These are phyloP conservation scores for Galleria mellonella DNA, from an alignment of 1,140 invertebrate species.

Conservation along the genomic window DNA sequence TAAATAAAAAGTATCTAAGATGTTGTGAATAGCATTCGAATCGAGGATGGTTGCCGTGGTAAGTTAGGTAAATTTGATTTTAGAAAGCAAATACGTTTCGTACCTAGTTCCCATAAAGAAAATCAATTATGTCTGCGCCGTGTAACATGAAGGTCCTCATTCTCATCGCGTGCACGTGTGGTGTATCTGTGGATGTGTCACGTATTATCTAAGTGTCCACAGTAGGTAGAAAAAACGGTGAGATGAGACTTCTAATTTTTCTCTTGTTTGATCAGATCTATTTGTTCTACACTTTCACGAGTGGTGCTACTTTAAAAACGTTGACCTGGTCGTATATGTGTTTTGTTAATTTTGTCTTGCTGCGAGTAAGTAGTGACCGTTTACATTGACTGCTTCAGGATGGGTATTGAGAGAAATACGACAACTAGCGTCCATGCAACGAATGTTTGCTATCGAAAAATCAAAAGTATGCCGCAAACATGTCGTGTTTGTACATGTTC, in stretches of 20 bases:
- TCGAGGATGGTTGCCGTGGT: no score
- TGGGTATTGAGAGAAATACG: conserved; percentile 4
- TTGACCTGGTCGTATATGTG: conserved; percentile 39
- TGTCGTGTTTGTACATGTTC: conserved; percentile 27
- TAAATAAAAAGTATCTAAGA: no score
- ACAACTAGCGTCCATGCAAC: background rate
- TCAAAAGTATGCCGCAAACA: conserved; percentile 38
- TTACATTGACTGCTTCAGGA: conserved; percentile 9
- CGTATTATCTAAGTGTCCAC: no score
- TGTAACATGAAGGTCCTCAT: no score
- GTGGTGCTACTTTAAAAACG: conserved; percentile 50
- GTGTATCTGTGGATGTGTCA: no score
- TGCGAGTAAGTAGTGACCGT: conserved; percentile 15
- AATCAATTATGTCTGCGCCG: no score
- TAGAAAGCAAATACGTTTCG: no score
- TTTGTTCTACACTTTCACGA: conserved; percentile 51
- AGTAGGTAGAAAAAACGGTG: conserved; percentile 6
- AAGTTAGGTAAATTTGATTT: no score
- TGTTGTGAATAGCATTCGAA: no score
- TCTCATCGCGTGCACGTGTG: no score
- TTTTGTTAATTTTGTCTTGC: conserved; percentile 34
- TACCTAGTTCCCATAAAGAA: no score
- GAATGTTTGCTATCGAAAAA: conserved; percentile 25
- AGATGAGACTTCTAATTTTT: conserved; percentile 35
- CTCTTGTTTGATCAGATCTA: conserved; percentile 46